These are phyloP conservation scores for Myotis yumanensis DNA, from an alignment of 2,113 vertebrate genomes.

Conservation along the genomic window DNA sequence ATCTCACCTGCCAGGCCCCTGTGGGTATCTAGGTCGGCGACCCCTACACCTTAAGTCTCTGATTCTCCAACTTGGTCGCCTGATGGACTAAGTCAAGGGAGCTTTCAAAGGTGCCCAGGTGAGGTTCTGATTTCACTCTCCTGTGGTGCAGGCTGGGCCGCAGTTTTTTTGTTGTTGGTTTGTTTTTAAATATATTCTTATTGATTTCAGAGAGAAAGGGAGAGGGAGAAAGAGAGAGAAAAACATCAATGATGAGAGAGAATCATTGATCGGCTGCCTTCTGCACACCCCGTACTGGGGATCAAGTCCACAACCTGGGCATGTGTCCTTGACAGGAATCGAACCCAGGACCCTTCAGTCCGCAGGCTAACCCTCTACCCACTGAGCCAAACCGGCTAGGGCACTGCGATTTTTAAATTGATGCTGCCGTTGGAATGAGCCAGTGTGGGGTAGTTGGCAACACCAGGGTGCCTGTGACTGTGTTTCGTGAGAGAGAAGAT, in stretches of 20 bases:
- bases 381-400: too few relatives aligned
- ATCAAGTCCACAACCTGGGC: too few relatives aligned
- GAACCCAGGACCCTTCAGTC: too few relatives aligned
- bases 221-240: too few relatives aligned
- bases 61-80: not conserved
- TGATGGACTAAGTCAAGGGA: not conserved
- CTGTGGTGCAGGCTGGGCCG: not conserved
- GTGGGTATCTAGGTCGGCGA: not conserved
- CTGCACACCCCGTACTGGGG: too few relatives aligned
- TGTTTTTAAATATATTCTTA: too few relatives aligned
- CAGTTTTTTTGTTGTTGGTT: not conserved
- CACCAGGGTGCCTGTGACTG: conserved; percentile 72
- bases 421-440: not conserved
- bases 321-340: too few relatives aligned
- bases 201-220: too few relatives aligned
- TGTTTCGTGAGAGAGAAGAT: conserved; percentile 68
- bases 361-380: too few relatives aligned
- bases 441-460: conserved; percentile 79
- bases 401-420: not conserved
- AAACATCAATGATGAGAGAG: too few relatives aligned
- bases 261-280: too few relatives aligned
- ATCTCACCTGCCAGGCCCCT: not conserved
- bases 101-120: not conserved
- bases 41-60: not conserved
- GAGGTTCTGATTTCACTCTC: not conserved